Conservation (phyloP, 2,888 invertebrate species). For the Rhingia campestris region DNA sequence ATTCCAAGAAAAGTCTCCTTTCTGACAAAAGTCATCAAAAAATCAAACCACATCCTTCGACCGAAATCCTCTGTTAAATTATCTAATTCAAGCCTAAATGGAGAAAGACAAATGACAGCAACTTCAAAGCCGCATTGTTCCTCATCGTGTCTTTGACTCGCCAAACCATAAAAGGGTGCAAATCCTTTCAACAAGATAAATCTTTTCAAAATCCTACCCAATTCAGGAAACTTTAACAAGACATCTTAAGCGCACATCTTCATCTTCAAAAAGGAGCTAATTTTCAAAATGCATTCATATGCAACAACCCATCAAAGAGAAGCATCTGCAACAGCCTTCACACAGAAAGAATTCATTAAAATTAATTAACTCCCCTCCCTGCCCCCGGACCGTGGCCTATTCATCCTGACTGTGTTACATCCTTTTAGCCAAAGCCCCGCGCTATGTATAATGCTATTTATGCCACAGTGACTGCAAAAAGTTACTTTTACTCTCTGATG, state of each 20-base stretch:
- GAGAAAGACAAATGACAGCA: background rate
- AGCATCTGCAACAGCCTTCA: conserved; percentile 27
- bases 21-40: too few relatives aligned
- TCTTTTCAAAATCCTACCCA: background rate
- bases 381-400: background rate
- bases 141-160: background rate
- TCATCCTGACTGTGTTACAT: conserved; percentile 9
- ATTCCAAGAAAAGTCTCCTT: too few relatives aligned
- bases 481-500: conserved; percentile 52
- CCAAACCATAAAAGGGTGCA: background rate
- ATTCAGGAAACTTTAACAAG: background rate
- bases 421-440: background rate
- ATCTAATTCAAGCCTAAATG: too few relatives aligned
- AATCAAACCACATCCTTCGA: too few relatives aligned
- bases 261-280: conserved; percentile 15
- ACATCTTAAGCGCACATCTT: background rate
- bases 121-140: background rate
- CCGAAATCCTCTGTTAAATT: too few relatives aligned
- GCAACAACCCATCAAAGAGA: conserved; percentile 5
- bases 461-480: conserved; percentile 26
- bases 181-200: background rate
- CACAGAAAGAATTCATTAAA: conserved; percentile 52
- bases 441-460: conserved; percentile 29
- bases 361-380: conserved; percentile 44
- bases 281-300: conserved; percentile 16